Evolutionary conservation across 2,888 invertebrate species (phyloP).

Genomic region (Nomada hirtipes): DNA sequence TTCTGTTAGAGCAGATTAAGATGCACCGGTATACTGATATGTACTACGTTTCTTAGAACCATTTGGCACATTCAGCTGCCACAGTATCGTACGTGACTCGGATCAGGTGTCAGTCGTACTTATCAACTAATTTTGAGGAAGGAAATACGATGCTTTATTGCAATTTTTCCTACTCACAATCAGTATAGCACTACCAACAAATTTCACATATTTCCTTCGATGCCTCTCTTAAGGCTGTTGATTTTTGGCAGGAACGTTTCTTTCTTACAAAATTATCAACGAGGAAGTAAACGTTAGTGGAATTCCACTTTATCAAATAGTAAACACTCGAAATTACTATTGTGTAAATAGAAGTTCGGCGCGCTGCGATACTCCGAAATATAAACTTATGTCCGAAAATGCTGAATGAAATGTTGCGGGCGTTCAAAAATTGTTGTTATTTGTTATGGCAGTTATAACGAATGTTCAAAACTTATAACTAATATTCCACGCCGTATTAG

Average conservation of each 20-base stretch:
- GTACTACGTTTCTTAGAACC: conserved; percentile 68
- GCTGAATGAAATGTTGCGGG: too few relatives aligned
- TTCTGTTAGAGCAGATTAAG: conserved; percentile 13
- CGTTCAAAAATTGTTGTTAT: too few relatives aligned
- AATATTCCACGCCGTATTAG: too few relatives aligned
- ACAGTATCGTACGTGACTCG: conserved; percentile 70
- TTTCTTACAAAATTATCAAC: too few relatives aligned
- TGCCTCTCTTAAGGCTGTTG: too few relatives aligned
- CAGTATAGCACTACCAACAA: neutral
- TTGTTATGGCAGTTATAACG: too few relatives aligned
- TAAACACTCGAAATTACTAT: neutral
- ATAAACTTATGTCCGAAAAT: too few relatives aligned
- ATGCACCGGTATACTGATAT: conserved; percentile 61
- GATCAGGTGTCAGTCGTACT: conserved; percentile 67
- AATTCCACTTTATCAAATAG: neutral
- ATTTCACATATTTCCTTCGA: neutral
- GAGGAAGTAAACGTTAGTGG: too few relatives aligned
- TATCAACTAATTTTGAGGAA: conserved; percentile 63
- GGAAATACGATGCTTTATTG: conserved; percentile 58
- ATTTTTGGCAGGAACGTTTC: too few relatives aligned
- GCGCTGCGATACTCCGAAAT: neutral
- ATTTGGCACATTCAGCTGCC: conserved; percentile 65
- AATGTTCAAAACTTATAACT: too few relatives aligned
- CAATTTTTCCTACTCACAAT: neutral
- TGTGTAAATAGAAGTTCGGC: neutral